Evolutionary conservation across 2,797 vertebrate genomes (phyloP), one percentile per base, ranked within the genome.

Genomic region (Aeoliscus strigatus): DNA sequence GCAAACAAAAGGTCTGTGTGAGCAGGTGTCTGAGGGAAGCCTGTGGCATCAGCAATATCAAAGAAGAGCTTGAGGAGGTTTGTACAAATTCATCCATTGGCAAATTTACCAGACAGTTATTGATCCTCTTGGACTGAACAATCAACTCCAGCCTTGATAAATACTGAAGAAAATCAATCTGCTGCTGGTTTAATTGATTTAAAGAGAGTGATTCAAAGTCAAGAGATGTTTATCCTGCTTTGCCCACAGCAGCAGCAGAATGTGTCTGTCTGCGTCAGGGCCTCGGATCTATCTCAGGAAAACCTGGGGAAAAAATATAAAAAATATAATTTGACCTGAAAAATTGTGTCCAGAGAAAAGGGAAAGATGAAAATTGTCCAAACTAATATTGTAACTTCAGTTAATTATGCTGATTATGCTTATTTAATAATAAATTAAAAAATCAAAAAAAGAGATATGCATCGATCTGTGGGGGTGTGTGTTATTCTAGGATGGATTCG

Each of bases 81-180:
- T 54, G 39, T 6, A 47, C 25, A 40, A 14, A 28, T 17, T 51
- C 42, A 58, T 53, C 43, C 60, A 54, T 50, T 56, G 39, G 51
- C 36, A 45, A 62, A 76, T 60, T 70, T 39, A 76, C 55, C 39
- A 68, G 39, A 53, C 49, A 30, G 48, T 29, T 54, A 79, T 73
- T 54, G 65, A 80, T 75, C 40, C 25, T 56, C 29, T 13, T 29
- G 27, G 25, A 44, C 39, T 36, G 15, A 39, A 28, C 40, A 33
- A 30, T 45, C 53, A 59, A 46, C 35, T 43, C 39, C 8, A 42
- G 32, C 73, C 45, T 77, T 62, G 54, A 62, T 71, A 34, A 71
- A 73, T 40, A 60, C 47, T 6, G 2, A 34, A 9, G 34, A 14
- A 28, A 55, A 63, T 67, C 47, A 52, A 58, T 72, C 31, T 21